Percentiles rank a stretch among this genome's conserved stretches.
phyloP scores from a whole-genome alignment of 2,113 vertebrate genomes.

The Sylvia atricapilla region DNA sequence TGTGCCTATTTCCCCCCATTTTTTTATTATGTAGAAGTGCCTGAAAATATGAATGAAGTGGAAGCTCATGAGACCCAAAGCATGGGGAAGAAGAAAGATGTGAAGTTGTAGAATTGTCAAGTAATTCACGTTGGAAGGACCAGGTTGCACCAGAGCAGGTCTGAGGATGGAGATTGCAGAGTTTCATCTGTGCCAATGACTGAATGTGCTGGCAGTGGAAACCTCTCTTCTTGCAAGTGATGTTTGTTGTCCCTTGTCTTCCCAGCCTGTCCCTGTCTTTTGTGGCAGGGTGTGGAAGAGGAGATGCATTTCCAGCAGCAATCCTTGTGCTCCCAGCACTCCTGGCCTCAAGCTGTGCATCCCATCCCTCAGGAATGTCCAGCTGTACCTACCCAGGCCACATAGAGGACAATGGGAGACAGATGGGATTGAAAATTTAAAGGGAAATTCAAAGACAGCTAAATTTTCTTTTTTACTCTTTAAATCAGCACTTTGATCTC shows the following conservation, averaged over 20 bases:
- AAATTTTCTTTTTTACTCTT: neutral
- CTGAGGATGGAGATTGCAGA: neutral
- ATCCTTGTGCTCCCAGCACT: fast-evolving
- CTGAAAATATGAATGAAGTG: neutral
- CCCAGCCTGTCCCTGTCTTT: neutral
- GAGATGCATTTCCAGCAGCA: neutral
- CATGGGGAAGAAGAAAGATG: neutral
- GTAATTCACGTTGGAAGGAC: neutral
- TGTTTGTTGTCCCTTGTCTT: neutral
- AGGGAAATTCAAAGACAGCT: neutral
- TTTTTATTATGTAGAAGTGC: neutral
- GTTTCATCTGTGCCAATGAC: neutral
- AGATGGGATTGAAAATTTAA: neutral
- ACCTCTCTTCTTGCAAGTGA: neutral
- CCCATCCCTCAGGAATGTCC: neutral
- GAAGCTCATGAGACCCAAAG: neutral
- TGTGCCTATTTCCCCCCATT: neutral
- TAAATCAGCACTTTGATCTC: neutral
- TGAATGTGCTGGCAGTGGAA: neutral
- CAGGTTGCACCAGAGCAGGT: neutral
- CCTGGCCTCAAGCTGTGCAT: neutral
- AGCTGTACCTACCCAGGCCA: neutral
- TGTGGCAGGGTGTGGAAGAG: neutral
- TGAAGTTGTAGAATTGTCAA: neutral
- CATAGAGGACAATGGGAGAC: fast-evolving